phyloP scores from a whole-genome alignment of 2,888 invertebrate species.

The Herminia tarsipennalis region DNA sequence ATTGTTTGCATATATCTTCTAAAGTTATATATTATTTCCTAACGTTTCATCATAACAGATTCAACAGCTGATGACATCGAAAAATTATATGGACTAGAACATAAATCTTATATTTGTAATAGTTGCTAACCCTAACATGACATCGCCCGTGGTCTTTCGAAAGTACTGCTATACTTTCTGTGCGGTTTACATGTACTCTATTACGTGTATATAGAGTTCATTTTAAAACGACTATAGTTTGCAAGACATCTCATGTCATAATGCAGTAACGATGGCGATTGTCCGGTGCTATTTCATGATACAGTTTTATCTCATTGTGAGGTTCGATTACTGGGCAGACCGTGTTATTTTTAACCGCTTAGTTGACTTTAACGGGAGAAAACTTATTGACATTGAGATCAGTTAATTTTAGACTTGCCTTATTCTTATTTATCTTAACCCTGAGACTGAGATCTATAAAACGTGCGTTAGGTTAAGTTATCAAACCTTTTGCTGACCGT shows the following conservation, averaged over 20 bases:
- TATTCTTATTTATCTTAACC: too few species aligned
- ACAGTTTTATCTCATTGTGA: constrained; percentile 52
- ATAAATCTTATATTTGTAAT: constrained; percentile 30
- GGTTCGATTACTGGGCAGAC: constrained; percentile 43
- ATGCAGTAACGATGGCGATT: constrained; percentile 61
- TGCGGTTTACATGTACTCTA: constrained; percentile 30
- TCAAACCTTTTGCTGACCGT: too few species aligned
- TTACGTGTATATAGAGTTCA: constrained; percentile 35
- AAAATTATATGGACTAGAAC: constrained; percentile 13
- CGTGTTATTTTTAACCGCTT: constrained; percentile 43
- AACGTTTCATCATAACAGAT: constrained; percentile 5
- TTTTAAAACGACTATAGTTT: constrained; percentile 25
- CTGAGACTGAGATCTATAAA: too few species aligned
- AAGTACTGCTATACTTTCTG: constrained; percentile 60
- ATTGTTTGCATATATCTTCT: constrained; percentile 5
- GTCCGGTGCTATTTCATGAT: constrained; percentile 62
- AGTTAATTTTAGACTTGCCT: constrained; percentile 7
- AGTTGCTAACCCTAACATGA: constrained; percentile 37
- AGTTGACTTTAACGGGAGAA: constrained; percentile 31
- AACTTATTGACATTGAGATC: constrained; percentile 23
- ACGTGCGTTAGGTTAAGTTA: too few species aligned
- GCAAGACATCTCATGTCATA: constrained; percentile 47
- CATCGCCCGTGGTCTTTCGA: constrained; percentile 55
- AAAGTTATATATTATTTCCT: not conserved
- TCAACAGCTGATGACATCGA: constrained; percentile 6